Evolutionary conservation across 2,113 vertebrate species (phyloP).

Genomic region (Stigmatopora nigra): DNA sequence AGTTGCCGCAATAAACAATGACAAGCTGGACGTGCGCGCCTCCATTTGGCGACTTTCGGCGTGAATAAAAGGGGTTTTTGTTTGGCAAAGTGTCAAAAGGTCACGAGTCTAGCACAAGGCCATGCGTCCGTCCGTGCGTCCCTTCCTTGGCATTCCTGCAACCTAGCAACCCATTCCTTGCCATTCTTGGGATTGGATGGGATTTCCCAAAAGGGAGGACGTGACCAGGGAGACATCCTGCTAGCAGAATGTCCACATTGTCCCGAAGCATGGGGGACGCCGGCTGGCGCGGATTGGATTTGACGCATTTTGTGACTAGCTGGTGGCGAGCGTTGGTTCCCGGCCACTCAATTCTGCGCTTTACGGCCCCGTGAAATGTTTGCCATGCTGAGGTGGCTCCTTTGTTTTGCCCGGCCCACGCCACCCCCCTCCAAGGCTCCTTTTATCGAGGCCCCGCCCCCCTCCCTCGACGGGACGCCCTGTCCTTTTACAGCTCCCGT

Average conservation of each 20-base stretch:
- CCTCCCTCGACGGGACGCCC: background rate
- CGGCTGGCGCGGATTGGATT: too few relatives aligned
- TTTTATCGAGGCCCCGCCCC: background rate
- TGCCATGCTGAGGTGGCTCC: constrained; percentile 4
- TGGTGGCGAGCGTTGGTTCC: background rate
- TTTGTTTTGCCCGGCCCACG: too few relatives aligned
- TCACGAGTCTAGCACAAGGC: too few relatives aligned
- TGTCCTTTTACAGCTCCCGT: constrained; percentile 12
- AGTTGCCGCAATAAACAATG: constrained; percentile 29
- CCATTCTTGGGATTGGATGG: constrained; percentile 57
- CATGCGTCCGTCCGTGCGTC: background rate
- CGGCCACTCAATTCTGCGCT: background rate
- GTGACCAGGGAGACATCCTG: background rate
- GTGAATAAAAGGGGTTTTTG: too few relatives aligned
- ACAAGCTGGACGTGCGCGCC: background rate
- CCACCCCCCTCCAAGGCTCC: background rate
- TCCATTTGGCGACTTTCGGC: background rate
- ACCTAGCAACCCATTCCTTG: constrained; percentile 66
- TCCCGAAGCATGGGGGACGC: background rate
- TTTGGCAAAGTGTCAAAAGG: too few relatives aligned
- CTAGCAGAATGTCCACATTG: background rate
- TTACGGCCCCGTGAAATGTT: background rate
- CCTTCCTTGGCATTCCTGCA: constrained; percentile 56
- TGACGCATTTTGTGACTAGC: background rate
- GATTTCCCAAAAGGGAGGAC: constrained; percentile 53